phyloP scores from a whole-genome alignment of 2,888 invertebrate species.

The Conomelus anceps region DNA sequence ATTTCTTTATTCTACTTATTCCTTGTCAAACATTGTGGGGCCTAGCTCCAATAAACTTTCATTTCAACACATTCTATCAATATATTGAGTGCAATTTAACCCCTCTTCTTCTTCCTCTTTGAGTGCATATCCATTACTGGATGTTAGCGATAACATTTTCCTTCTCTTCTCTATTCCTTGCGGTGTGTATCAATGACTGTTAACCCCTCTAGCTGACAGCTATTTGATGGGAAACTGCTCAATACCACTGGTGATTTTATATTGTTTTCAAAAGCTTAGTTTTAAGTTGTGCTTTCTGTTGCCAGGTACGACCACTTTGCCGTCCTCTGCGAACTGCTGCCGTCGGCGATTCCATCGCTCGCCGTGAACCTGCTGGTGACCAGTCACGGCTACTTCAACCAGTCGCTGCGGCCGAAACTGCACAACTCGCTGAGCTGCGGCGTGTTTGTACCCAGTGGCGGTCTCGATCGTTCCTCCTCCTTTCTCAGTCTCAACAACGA shows the following conservation, averaged over 20 bases:
- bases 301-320: conserved; percentile 61
- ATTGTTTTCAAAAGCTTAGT: too few species aligned
- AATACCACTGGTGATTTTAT: conserved; percentile 27
- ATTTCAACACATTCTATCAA: too few species aligned
- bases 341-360: conserved; percentile 58
- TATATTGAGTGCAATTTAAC: too few species aligned
- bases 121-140: too few species aligned
- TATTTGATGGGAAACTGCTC: neutral
- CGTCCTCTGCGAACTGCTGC: conserved; percentile 59
- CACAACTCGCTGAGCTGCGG: conserved; percentile 52
- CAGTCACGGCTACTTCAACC: conserved; percentile 54
- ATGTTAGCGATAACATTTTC: too few species aligned
- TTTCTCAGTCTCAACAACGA: conserved; percentile 47
- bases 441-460: conserved; percentile 33
- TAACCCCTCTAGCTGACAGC: neutral
- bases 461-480: conserved; percentile 44
- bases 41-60: too few species aligned
- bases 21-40: too few species aligned
- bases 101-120: too few species aligned
- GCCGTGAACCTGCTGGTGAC: conserved; percentile 54
- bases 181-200: neutral
- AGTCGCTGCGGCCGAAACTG: conserved; percentile 45
- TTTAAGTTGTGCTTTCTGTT: conserved; percentile 42
- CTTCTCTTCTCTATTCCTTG: too few species aligned
- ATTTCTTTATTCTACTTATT: too few species aligned